Conservation (phyloP, 2,888 invertebrate genomes). For the Pogonocherus hispidulus region DNA sequence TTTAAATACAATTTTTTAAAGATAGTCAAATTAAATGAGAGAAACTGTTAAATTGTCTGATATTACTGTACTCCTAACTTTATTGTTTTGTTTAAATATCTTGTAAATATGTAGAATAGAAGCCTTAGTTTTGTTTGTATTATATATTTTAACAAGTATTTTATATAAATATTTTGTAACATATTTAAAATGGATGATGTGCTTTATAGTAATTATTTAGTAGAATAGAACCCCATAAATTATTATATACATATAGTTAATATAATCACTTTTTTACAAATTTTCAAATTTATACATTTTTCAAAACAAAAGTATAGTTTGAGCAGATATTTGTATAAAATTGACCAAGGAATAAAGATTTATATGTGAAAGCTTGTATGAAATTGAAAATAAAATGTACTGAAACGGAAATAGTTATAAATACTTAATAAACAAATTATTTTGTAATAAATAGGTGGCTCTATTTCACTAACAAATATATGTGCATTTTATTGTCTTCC, state of each 20-base stretch:
- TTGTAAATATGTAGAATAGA: constrained; percentile 17
- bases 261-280: not conserved
- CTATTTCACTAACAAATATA: not conserved
- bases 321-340: not conserved
- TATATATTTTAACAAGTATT: constrained; percentile 20
- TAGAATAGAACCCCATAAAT: constrained; percentile 3
- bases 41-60: not conserved
- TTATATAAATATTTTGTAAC: constrained; percentile 13
- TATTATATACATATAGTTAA: not conserved
- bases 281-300: not conserved
- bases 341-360: not conserved
- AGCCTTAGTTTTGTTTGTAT: constrained; percentile 15
- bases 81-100: constrained; percentile 5
- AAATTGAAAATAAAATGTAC: not conserved
- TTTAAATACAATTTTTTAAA: not conserved
- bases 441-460: not conserved
- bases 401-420: not conserved
- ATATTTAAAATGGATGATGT: constrained; percentile 14
- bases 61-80: constrained; percentile 6
- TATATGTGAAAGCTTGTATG: not conserved
- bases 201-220: not conserved
- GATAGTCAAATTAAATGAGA: not conserved
- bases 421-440: not conserved
- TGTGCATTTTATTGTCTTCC: not conserved
- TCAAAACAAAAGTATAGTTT: not conserved